Base-by-base conservation (phyloP, 1,140 invertebrate genomes). In the Drosophila mojavensis region DNA sequence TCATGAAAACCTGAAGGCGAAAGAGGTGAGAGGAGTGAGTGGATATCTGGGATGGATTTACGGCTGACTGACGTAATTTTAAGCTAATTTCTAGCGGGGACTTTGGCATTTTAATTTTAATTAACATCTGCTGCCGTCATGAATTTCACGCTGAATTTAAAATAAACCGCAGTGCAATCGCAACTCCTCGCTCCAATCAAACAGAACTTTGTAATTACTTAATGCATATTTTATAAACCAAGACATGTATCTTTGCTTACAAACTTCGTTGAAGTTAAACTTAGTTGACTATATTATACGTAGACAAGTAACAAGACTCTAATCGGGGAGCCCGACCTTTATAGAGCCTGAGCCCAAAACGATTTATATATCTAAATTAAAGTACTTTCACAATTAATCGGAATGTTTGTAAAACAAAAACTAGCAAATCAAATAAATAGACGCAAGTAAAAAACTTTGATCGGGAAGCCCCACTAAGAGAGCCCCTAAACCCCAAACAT, bases 1-100 rank as follows among this genome's bases (percentile, higher is more conserved):
- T 92, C 91, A 92, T 92, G 53, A 92, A 92, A 45, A 92, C 84
- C 91, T 92, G 80, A 45, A 6, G 0, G 53, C 33, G 13, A 43
- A 41, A 48, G 20, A 24, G 20, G 20, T 24, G 10, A 54, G 10
- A 48, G 15, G 20, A 1, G 13, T 11, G 10, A 26, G 58, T 54
- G 11, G 69, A 47, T 39, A 47, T 36, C n/a, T 2, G 5, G n/a
- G 10, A 33, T 39, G 11, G 3, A 39, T 39, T 39, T 39, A 39
- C 11, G 24, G 47, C 20, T 10, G 47, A 4, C 10, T 17, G 24
- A 5, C 54, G 33, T 33, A 48, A 66, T 73, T 61, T 74, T 50
- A 68, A 51, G 71, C 56, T 51, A 74, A 74, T 74, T 74, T 62
- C 13, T 56, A 55, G 59, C 59, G 20, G 10, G n/a, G 26, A 36